Base-by-base conservation (phyloP, 2,888 invertebrate species). In the Drosophila aldrichi region DNA sequence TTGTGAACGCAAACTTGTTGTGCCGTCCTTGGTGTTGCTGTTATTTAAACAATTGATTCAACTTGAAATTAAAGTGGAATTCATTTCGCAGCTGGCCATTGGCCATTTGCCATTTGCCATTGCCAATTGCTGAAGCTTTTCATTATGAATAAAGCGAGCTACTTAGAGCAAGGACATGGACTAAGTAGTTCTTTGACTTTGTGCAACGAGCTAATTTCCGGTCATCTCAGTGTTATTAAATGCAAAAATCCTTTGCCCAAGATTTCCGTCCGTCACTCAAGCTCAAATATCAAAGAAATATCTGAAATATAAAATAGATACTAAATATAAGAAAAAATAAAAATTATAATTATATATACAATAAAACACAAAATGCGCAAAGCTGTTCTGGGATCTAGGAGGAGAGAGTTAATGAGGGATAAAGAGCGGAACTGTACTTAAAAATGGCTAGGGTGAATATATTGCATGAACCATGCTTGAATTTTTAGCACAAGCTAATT, bases 171-270 rank as follows among this genome's bases (percentile, higher is more conserved):
- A 44, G 57, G 44, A 54, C 59, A 61, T 64, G 61, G 57, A 70
- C 59, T 52, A 55, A 63, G 48, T 54, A 58, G 55, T 59, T 55
- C 55, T 68, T 70, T 68, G 62, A 63, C 61, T 64, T 67, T 62
- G 61, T 67, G 77, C 81, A 66, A 63, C 65, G 52, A 70, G 60
- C 55, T 74, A 83, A 80, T 80, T 71, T 86, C 67, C 81, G 79
- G 67, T 61, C 44, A 48, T 32, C 40, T 14, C 57, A 18, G 16
- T 18, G 29, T 40, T 51, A 48, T 67, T 64, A 49, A 69, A 67
- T 62, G 62, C 51, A 67, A 69, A 69, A 79, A 48, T 55, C 70
- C 61, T 49, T 52, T 63, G 48, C 55, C 65, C 52, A 29, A 72
- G 36, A 36, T 38, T 54, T 32, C 36, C 16, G 49, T 46, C 74